Percentiles rank a stretch among this genome's conserved stretches.
These are phyloP conservation scores for Stomatorhinus ivindoensis DNA, from an alignment of 2,113 vertebrate species.

Conservation along the genomic window DNA sequence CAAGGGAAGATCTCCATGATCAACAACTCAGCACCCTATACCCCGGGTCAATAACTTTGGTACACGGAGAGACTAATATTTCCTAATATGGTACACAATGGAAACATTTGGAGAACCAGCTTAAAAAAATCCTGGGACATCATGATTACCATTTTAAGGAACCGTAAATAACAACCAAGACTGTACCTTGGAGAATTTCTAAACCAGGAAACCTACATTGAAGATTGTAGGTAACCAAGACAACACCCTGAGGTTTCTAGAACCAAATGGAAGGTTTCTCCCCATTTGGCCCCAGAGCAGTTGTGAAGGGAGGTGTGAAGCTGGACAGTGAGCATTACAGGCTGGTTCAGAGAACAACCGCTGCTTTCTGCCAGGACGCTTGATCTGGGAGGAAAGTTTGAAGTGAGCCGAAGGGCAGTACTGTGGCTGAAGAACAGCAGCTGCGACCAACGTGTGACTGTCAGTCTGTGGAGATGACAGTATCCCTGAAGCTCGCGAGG, in stretches of 20 bases:
- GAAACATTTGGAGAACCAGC: neutral
- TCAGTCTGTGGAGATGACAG: neutral
- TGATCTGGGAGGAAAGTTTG: neutral
- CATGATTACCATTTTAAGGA: neutral
- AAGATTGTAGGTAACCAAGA: neutral
- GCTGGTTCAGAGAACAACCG: neutral
- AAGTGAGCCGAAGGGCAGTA: neutral
- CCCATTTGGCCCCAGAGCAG: neutral
- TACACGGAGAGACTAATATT: no score
- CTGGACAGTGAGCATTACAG: neutral
- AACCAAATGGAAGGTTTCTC: neutral
- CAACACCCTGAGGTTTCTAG: neutral
- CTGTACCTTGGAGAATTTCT: neutral
- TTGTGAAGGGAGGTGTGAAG: neutral
- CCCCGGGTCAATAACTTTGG: neutral
- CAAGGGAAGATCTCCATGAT: neutral
- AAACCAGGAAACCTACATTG: neutral
- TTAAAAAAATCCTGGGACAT: neutral
- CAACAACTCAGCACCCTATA: neutral
- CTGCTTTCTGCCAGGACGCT: neutral
- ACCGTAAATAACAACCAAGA: neutral
- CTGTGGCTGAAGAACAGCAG: neutral
- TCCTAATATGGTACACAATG: neutral
- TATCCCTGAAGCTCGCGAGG: neutral
- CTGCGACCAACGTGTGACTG: neutral